Percentiles rank a stretch among this genome's conserved stretches.
These are phyloP conservation scores for Phymastichus coffea DNA, from an alignment of 1,140 invertebrate species.

Conservation along the genomic window DNA sequence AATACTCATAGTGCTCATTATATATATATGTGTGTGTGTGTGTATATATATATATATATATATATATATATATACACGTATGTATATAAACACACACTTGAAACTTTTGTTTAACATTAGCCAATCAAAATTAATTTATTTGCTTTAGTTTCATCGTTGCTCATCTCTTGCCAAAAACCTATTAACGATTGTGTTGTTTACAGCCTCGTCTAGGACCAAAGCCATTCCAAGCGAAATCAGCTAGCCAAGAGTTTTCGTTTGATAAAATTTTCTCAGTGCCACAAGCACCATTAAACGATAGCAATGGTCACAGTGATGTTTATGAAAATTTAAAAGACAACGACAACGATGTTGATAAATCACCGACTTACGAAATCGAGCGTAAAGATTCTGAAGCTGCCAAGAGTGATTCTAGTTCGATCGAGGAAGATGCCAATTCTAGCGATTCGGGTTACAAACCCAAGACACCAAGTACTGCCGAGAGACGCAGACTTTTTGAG, in stretches of 20 bases:
- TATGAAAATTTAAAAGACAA: slow-evolving; percentile 22
- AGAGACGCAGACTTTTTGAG: slow-evolving; percentile 70
- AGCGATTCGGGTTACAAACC: slow-evolving; percentile 65
- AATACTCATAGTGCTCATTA: slow-evolving; percentile 11
- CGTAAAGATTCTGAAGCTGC: slow-evolving; percentile 57
- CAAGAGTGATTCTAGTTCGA: slow-evolving; percentile 63
- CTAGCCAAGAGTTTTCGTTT: slow-evolving; percentile 72
- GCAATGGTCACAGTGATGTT: slow-evolving; percentile 36
- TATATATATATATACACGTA: no score
- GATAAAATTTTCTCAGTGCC: slow-evolving; percentile 80
- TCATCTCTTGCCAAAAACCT: no score
- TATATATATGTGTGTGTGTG: slow-evolving; percentile 30
- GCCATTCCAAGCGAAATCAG: slow-evolving; percentile 74
- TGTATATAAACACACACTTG: no score
- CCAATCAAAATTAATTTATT: no score
- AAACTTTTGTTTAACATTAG: no score
- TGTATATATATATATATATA: slow-evolving; percentile 11
- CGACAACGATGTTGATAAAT: slow-evolving; percentile 42
- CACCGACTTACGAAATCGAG: slow-evolving; percentile 43
- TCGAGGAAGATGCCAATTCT: slow-evolving; percentile 64
- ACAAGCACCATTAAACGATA: slow-evolving; percentile 57
- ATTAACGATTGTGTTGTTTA: no score
- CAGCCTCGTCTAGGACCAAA: slow-evolving; percentile 80
- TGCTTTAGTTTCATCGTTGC: no score
- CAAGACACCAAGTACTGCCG: slow-evolving; percentile 74